A percentile compares a stretch with the other conserved stretches of the same genome.
phyloP scores from a whole-genome alignment of 2,113 vertebrate species.

The Datnioides undecimradiatus region DNA sequence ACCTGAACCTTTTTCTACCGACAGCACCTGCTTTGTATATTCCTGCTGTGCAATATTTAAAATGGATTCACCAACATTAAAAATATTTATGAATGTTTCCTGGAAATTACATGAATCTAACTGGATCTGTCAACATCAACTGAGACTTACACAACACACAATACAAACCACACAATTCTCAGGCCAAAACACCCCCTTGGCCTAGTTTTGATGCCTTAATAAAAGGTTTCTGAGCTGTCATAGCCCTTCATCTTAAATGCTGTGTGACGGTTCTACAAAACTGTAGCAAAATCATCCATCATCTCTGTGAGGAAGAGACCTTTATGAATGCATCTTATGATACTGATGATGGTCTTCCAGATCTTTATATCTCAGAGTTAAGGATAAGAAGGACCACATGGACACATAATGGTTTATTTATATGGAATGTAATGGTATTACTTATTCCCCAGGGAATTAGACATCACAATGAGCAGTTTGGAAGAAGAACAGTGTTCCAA shows the following conservation, averaged over 20 bases:
- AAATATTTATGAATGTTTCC: not conserved
- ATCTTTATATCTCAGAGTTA: not conserved
- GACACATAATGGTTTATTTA: not conserved
- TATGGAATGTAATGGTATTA: not conserved
- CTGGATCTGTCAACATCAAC: not conserved
- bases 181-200: too few species aligned
- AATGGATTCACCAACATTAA: not conserved
- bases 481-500: not conserved
- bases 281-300: not conserved
- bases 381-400: not conserved
- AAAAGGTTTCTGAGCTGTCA: not conserved
- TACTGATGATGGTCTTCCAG: not conserved
- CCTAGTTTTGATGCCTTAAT: not conserved
- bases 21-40: not conserved
- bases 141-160: not conserved
- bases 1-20: not conserved
- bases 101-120: too few species aligned
- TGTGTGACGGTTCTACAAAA: not conserved
- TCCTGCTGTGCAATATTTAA: not conserved
- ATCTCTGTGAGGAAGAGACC: not conserved
- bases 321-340: not conserved
- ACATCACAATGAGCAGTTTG: not conserved
- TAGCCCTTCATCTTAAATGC: not conserved
- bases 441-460: not conserved
- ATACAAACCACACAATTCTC: not conserved